phyloP scores from a whole-genome alignment of 2,888 invertebrate genomes.

The Caenorhabditis zanzibari region DNA sequence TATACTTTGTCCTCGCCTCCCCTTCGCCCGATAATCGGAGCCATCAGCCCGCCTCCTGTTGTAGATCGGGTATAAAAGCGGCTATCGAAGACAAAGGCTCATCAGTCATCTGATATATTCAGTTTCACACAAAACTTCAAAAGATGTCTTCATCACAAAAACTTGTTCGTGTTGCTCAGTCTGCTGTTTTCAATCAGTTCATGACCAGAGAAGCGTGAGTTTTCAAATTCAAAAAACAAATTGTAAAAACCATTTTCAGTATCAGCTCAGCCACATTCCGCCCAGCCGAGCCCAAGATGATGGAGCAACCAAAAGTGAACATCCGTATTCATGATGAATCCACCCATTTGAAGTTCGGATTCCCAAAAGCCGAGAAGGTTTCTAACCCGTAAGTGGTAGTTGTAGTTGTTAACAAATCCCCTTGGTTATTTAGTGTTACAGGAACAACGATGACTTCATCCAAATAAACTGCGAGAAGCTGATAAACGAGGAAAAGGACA shows the following conservation, averaged over 20 bases:
- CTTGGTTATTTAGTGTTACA: constrained; percentile 56
- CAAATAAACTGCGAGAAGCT: constrained; percentile 56
- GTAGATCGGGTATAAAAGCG: constrained; percentile 50
- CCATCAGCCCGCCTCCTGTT: constrained; percentile 53
- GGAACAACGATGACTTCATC: constrained; percentile 52
- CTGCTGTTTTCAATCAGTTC: constrained; percentile 62
- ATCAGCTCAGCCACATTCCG: constrained; percentile 60
- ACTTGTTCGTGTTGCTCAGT: constrained; percentile 57
- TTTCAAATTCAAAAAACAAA: neutral
- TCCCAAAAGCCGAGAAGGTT: constrained; percentile 54
- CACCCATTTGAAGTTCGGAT: constrained; percentile 61
- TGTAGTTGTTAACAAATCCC: constrained; percentile 31
- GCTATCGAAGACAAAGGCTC: constrained; percentile 39
- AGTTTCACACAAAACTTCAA: constrained; percentile 14
- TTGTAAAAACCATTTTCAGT: constrained; percentile 31
- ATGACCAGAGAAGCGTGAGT: constrained; percentile 68
- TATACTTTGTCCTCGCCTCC: constrained; percentile 62
- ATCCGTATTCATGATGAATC: constrained; percentile 63
- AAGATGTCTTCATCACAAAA: constrained; percentile 61
- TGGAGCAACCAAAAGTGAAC: constrained; percentile 49
- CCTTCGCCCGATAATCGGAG: constrained; percentile 58
- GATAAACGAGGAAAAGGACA: constrained; percentile 51
- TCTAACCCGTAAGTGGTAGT: constrained; percentile 51
- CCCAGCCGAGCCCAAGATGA: constrained; percentile 41
- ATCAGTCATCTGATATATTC: constrained; percentile 46